Evolutionary conservation across 2,888 invertebrate species (phyloP), one percentile per base, ranked within the genome.

Genomic region (Eudasyphora cyanicolor): DNA sequence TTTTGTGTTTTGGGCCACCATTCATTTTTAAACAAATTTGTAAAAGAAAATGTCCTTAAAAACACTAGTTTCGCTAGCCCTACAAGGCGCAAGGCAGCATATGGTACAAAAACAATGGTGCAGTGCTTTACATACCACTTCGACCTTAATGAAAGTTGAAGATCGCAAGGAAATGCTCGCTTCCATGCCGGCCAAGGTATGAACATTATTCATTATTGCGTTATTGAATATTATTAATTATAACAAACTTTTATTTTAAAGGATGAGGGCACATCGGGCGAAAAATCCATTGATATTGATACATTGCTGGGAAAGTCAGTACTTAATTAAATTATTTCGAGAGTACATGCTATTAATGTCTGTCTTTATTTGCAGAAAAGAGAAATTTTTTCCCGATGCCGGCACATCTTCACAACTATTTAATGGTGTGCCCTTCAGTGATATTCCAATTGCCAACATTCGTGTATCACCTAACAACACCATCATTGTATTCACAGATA

Each of bases 391-490:
- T 89, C 97, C 97, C 0, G 95, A 96, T 89, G 92, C 93, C 79
- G 93, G 94, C 74, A 96, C 97, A 0, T 95, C 96, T 45, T 93
- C 94, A 82, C 92, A 93, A 87, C 89, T 97, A 2, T 96, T 97
- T 88, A 94, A 96, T 90, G 97, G 97, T 0, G 92, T 95, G 0
- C 94, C 94, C 1, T 98, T 95, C 90, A 95, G 95, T 89, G 95
- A 97, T 67, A 89, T 98, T 71, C 98, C 98, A 0, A 94, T 98
- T 79, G 94, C 96, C 87, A 95, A 97, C 91, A 95, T 99, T 64
- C 94, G 95, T 89, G 96, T 97, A 0, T 95, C 96, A 10, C 94
- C 94, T 82, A 99, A 99, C 93, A 99, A 99, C 91, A 98, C 98
- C 10, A 95, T 98, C 78, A 93, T 98, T 79, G 93, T 94, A 10